These are phyloP conservation scores for Papilio elwesi DNA, from an alignment of 2,888 invertebrate species.

Conservation along the genomic window DNA sequence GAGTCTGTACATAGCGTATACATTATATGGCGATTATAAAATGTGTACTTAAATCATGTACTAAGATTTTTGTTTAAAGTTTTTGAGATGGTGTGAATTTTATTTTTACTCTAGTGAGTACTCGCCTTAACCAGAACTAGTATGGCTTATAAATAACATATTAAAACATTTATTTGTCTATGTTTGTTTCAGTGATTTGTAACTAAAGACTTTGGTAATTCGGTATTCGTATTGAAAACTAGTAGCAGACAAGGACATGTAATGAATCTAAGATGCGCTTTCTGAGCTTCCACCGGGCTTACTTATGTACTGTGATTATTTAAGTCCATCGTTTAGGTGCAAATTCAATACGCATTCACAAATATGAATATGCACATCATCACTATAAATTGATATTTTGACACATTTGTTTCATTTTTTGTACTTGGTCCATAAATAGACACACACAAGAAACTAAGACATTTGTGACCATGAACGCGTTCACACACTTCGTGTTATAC, in stretches of 20 bases:
- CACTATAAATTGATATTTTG: not conserved
- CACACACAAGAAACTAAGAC: not conserved
- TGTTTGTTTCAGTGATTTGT: conserved; percentile 20
- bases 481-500: not conserved
- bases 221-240: not conserved
- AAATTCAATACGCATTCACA: not conserved
- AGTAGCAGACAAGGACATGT: not conserved
- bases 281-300: conserved; percentile 1
- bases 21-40: conserved; percentile 12
- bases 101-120: not conserved
- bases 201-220: conserved; percentile 20
- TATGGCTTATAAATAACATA: conserved; percentile 8
- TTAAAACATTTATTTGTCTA: conserved; percentile 20
- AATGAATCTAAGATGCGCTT: not conserved
- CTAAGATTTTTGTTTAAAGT: conserved; percentile 3
- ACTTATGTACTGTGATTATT: not conserved
- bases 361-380: conserved; percentile 12
- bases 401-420: not conserved
- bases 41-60: conserved; percentile 37
- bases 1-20: conserved; percentile 18
- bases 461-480: not conserved
- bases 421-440: conserved; percentile 4
- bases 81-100: not conserved
- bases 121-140: conserved; percentile 6
- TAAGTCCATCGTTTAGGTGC: not conserved